Evolutionary conservation across 2,797 vertebrate species (phyloP).

Genomic region (Dermochelys coriacea): DNA sequence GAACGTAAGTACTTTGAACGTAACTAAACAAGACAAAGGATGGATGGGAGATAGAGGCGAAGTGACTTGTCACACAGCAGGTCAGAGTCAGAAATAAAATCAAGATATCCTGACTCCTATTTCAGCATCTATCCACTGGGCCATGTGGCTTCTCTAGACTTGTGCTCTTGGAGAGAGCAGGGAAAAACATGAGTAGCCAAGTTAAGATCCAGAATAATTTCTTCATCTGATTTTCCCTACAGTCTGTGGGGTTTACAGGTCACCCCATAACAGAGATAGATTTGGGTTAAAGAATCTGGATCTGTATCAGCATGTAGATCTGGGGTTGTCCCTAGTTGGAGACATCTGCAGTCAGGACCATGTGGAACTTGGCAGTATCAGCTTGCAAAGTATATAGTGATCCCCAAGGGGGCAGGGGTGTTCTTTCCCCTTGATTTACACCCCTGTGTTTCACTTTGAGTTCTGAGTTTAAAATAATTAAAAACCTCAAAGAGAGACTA

Average conservation of each 20-base stretch:
- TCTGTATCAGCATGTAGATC: background rate
- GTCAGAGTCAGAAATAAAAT: background rate
- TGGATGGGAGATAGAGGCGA: background rate
- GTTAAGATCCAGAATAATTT: background rate
- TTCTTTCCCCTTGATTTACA: background rate
- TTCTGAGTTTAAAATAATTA: accelerated
- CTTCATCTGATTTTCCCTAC: background rate
- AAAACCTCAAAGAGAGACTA: background rate
- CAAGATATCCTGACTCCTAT: background rate
- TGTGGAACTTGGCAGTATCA: accelerated
- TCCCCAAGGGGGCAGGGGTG: accelerated
- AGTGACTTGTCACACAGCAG: background rate
- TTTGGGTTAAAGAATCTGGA: background rate
- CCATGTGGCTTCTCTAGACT: background rate
- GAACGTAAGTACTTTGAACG: too few species aligned
- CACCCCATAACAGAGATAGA: accelerated
- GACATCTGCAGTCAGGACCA: background rate
- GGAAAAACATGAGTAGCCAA: background rate
- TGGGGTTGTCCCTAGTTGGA: background rate
- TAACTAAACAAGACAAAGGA: background rate
- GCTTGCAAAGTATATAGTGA: background rate
- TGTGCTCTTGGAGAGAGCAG: background rate
- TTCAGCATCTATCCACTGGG: background rate
- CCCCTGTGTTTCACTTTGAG: background rate
- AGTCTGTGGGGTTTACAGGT: background rate